A percentile compares a stretch with the other conserved stretches of the same genome.
phyloP scores from a whole-genome alignment of 2,888 invertebrate genomes.

The Spisula solida region DNA sequence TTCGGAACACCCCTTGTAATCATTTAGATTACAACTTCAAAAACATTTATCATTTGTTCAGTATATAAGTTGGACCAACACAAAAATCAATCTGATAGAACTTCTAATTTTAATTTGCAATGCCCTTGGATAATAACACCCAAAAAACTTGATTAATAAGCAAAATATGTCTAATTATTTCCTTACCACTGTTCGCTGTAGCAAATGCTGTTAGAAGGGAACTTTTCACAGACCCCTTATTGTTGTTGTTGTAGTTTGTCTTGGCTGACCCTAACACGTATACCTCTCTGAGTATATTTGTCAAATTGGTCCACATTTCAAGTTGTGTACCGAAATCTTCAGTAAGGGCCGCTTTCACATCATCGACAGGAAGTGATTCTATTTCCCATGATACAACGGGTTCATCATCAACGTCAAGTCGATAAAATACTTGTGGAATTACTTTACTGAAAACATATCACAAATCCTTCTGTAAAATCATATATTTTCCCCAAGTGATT shows the following conservation, averaged over 20 bases:
- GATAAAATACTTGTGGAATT: constrained; percentile 53
- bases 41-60: too few relatives aligned
- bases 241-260: constrained; percentile 33
- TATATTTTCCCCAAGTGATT: too few relatives aligned
- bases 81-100: too few relatives aligned
- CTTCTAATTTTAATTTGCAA: too few relatives aligned
- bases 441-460: constrained; percentile 42
- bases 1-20: too few relatives aligned
- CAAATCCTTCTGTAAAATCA: neutral
- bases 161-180: neutral
- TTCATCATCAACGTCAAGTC: constrained; percentile 41
- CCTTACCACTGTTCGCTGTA: constrained; percentile 59
- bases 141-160: neutral
- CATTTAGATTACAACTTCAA: too few relatives aligned
- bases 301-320: constrained; percentile 56
- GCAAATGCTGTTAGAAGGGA: constrained; percentile 51
- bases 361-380: constrained; percentile 36
- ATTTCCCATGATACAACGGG: constrained; percentile 56
- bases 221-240: constrained; percentile 36
- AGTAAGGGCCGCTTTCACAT: constrained; percentile 29
- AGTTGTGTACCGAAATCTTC: constrained; percentile 34
- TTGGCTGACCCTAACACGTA: constrained; percentile 40
- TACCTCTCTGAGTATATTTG: constrained; percentile 42
- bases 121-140: too few relatives aligned
- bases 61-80: too few relatives aligned